phyloP scores from a whole-genome alignment of 2,797 vertebrate genomes.

The Eulemur albifrons region DNA sequence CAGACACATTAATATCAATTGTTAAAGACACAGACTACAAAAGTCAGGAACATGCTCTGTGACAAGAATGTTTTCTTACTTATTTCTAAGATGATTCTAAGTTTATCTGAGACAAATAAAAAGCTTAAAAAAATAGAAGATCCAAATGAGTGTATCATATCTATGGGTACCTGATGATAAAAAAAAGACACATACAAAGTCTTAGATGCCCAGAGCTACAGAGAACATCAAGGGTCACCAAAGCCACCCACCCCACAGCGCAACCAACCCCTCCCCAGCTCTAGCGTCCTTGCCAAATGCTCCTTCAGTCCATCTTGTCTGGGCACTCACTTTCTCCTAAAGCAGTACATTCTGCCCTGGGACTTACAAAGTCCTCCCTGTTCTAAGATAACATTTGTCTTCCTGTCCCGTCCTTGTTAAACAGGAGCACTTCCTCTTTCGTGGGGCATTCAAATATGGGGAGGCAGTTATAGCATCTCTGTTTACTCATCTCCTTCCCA shows the following conservation, averaged over 20 bases:
- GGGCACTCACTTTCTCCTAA: neutral
- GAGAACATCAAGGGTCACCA: neutral
- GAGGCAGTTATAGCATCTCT: neutral
- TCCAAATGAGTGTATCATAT: neutral
- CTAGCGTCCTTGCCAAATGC: neutral
- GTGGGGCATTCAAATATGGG: neutral
- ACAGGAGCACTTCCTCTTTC: neutral
- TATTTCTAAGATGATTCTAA: neutral
- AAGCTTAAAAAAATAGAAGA: neutral
- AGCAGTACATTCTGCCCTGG: neutral
- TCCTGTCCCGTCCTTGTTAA: neutral
- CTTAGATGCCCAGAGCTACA: neutral
- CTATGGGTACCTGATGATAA: neutral
- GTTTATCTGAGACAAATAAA: neutral
- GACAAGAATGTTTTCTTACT: neutral
- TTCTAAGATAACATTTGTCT: neutral
- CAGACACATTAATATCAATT: neutral
- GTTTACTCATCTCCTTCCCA: neutral
- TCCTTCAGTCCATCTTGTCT: neutral
- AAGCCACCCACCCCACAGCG: neutral
- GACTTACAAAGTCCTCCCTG: neutral
- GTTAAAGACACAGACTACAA: neutral
- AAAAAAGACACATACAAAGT: neutral
- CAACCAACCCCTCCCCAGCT: neutral
- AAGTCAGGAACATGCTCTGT: neutral